These are phyloP conservation scores for Pogonocichla stellata DNA, from an alignment of 2,113 vertebrate species.

Conservation along the genomic window DNA sequence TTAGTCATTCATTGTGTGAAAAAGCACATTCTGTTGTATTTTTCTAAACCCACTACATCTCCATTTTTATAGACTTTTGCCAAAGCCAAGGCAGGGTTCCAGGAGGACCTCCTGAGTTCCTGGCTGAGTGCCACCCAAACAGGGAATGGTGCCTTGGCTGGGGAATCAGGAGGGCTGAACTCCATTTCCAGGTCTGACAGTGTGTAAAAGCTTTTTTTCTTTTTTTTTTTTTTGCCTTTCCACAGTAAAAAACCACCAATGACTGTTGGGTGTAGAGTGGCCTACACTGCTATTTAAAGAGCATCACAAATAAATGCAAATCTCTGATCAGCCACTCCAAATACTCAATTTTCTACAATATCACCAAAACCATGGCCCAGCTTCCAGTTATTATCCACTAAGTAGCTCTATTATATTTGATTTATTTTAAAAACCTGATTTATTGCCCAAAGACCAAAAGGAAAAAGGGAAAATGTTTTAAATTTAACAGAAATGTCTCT, in stretches of 20 bases:
- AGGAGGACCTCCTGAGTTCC: constrained; percentile 46
- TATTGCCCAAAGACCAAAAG: background rate
- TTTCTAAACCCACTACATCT: constrained; percentile 23
- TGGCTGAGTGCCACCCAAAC: constrained; percentile 3
- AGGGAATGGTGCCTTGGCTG: constrained; percentile 12
- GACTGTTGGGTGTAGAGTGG: background rate
- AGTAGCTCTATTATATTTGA: background rate
- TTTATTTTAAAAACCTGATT: background rate
- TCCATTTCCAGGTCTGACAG: background rate
- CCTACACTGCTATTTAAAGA: background rate
- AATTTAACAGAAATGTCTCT: background rate
- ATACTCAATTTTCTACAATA: background rate
- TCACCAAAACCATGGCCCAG: background rate
- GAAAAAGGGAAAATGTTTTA: background rate
- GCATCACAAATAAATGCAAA: background rate
- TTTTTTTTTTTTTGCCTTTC: background rate
- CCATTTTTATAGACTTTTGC: constrained; percentile 38
- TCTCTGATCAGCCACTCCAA: background rate
- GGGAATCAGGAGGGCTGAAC: background rate
- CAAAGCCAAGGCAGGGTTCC: constrained; percentile 25
- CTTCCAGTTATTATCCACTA: background rate
- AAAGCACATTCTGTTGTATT: constrained; percentile 15
- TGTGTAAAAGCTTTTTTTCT: background rate
- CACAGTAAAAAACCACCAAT: background rate
- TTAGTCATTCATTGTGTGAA: constrained; percentile 8